Percentiles rank a stretch among this genome's conserved stretches.
Evolutionary conservation across 2,113 vertebrate genomes (phyloP).

Genomic region (Scomber japonicus): DNA sequence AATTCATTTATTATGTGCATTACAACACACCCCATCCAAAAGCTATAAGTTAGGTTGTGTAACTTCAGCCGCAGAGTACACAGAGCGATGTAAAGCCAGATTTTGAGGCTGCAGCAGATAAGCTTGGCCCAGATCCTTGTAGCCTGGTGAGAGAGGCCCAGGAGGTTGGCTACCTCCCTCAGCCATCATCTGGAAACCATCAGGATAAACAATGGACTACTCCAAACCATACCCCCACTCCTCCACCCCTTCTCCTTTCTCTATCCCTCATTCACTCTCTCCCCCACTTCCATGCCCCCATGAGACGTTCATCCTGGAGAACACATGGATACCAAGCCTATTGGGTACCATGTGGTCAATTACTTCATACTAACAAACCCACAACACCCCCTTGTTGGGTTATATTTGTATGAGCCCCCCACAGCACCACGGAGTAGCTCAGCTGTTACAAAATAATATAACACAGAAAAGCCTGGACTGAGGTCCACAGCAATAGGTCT

Average conservation of each 20-base stretch:
- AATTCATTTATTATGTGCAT: conserved; percentile 24
- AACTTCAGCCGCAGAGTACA: conserved; percentile 21
- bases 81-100: conserved; percentile 33
- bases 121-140: conserved; percentile 79
- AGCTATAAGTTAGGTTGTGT: conserved; percentile 30
- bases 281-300: conserved; percentile 54
- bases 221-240: conserved; percentile 78
- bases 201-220: conserved; percentile 91
- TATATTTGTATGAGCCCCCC: conserved; percentile 85
- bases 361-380: conserved; percentile 90
- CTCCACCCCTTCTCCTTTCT: background rate
- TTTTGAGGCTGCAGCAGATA: conserved; percentile 83
- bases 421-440: conserved; percentile 81
- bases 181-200: conserved; percentile 94
- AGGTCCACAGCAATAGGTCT: conserved; percentile 23
- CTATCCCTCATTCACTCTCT: conserved; percentile 40
- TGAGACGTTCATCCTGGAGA: conserved; percentile 82
- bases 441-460: conserved; percentile 82
- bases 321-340: conserved; percentile 85
- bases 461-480: conserved; percentile 67
- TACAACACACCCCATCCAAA: conserved; percentile 24
- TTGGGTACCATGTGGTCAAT: conserved; percentile 89
- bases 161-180: conserved; percentile 85
- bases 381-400: conserved; percentile 76
- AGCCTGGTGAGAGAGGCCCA: conserved; percentile 73